These are phyloP conservation scores for Nibea albiflora DNA, from an alignment of 2,113 vertebrate genomes.

Conservation along the genomic window DNA sequence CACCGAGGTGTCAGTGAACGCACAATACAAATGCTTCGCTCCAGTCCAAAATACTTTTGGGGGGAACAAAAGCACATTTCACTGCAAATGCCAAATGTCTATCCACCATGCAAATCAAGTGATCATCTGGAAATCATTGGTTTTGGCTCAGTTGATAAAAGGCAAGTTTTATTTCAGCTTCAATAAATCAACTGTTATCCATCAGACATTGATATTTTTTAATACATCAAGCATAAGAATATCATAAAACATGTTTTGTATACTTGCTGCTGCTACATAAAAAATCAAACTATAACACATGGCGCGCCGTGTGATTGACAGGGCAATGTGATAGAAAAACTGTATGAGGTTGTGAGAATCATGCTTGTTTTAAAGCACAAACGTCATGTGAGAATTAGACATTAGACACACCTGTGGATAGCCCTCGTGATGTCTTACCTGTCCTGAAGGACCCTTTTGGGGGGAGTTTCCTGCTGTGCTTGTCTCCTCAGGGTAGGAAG, in stretches of 20 bases:
- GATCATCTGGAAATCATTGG: neutral
- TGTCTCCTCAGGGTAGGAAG: slow-evolving; percentile 65
- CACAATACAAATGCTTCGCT: neutral
- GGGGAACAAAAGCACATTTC: neutral
- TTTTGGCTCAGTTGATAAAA: neutral
- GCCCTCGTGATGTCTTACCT: slow-evolving; percentile 74
- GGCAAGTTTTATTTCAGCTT: neutral
- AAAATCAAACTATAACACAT: neutral
- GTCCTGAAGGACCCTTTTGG: slow-evolving; percentile 69
- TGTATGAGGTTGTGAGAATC: slow-evolving; percentile 10
- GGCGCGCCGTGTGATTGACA: neutral
- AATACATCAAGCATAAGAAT: neutral
- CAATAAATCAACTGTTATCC: neutral
- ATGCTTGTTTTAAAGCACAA: slow-evolving; percentile 41
- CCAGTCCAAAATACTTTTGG: neutral
- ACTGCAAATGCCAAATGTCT: neutral
- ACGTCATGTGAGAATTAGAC: slow-evolving; percentile 23
- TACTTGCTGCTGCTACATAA: neutral
- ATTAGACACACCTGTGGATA: slow-evolving; percentile 56
- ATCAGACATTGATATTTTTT: neutral
- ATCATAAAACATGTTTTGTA: neutral
- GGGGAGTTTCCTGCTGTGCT: slow-evolving; percentile 55
- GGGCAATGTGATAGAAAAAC: neutral
- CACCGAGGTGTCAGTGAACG: neutral
- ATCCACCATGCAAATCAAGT: neutral